Conservation (phyloP, 2,888 invertebrate species). For the Drosophila borealis region DNA sequence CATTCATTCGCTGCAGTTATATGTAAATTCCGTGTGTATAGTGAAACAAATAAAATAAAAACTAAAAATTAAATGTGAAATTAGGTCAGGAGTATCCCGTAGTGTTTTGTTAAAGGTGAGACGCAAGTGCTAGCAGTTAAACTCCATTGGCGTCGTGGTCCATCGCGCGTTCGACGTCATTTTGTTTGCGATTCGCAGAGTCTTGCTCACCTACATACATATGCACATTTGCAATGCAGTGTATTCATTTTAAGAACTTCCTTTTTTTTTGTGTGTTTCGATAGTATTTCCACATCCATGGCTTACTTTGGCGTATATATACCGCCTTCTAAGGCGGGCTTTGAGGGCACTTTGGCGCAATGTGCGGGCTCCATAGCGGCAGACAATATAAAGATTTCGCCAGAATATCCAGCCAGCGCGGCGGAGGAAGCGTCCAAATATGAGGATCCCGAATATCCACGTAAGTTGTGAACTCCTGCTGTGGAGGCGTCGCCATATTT, state of each 20-base stretch:
- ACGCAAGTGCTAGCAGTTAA: too few species aligned
- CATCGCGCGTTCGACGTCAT: constrained; percentile 27
- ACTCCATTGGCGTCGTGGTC: constrained; percentile 32
- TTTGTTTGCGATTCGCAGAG: constrained; percentile 16
- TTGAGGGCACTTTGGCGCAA: constrained; percentile 54
- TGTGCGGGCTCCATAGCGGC: constrained; percentile 70
- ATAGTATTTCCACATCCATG: constrained; percentile 40
- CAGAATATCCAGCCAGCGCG: constrained; percentile 10
- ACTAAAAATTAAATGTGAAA: constrained; percentile 20
- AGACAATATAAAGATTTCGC: constrained; percentile 37
- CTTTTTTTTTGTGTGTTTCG: background rate
- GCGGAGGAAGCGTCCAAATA: constrained; percentile 21
- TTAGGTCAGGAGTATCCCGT: background rate
- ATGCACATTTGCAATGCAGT: constrained; percentile 6
- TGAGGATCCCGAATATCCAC: constrained; percentile 71
- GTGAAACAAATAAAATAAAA: background rate
- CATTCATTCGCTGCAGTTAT: constrained; percentile 16
- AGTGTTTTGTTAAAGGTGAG: constrained; percentile 20
- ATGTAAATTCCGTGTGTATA: constrained; percentile 19
- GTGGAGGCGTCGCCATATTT: constrained; percentile 20
- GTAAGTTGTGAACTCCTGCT: constrained; percentile 51
- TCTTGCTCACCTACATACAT: background rate
- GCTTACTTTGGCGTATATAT: constrained; percentile 62
- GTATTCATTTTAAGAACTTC: constrained; percentile 12
- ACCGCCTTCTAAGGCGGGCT: constrained; percentile 65